phyloP scores from a whole-genome alignment of 2,888 invertebrate species.

The Tipula vernalis region DNA sequence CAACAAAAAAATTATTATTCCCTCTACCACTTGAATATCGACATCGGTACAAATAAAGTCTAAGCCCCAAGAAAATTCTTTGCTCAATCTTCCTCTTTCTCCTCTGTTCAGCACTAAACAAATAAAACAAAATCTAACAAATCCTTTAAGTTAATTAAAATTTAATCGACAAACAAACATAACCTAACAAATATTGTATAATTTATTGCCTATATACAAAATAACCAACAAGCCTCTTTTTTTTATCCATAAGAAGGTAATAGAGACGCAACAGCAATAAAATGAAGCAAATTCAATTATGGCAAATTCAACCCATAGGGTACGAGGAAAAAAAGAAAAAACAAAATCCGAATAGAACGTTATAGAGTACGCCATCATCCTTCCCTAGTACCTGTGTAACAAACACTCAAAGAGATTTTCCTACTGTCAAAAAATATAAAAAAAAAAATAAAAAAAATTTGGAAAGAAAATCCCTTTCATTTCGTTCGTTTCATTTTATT shows the following conservation, averaged over 20 bases:
- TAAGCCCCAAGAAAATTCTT: background rate
- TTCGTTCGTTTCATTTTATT: background rate
- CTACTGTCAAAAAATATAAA: background rate
- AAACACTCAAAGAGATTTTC: background rate
- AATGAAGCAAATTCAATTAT: background rate
- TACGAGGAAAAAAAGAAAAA: background rate
- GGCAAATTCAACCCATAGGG: background rate
- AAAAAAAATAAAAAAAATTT: background rate
- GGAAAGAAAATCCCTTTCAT: background rate
- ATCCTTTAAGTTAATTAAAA: background rate
- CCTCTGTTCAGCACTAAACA: background rate
- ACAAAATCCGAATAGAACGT: background rate
- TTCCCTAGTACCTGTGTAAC: background rate
- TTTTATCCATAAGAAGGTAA: background rate
- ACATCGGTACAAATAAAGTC: background rate
- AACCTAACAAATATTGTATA: background rate
- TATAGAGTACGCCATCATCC: background rate
- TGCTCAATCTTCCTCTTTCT: background rate
- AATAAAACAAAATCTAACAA: background rate
- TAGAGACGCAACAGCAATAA: background rate
- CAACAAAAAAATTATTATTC: too few relatives aligned
- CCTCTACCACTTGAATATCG: too few relatives aligned
- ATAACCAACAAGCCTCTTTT: background rate
- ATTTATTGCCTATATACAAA: background rate
- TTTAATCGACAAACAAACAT: background rate